Conservation (phyloP, 2,888 invertebrate genomes). For the Minunthozetes semirufus region DNA sequence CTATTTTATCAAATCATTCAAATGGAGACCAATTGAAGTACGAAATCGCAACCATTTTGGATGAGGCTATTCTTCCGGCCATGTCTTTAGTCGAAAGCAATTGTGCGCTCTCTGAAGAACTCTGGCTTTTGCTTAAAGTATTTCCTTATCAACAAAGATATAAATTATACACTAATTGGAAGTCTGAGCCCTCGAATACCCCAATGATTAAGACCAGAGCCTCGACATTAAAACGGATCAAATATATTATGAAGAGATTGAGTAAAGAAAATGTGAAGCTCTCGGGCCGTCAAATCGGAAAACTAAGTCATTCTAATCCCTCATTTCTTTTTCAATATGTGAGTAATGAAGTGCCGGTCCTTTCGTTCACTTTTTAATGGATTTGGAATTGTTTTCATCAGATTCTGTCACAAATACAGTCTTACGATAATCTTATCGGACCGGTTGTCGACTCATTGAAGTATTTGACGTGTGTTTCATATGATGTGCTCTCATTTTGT, state of each 20-base stretch:
- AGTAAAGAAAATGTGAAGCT: conserved; percentile 98
- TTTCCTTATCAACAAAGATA: conserved; percentile 65
- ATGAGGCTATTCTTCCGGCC: conserved; percentile 80
- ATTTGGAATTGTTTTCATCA: conserved; percentile 45
- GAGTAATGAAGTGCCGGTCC: conserved; percentile 47
- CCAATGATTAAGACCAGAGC: conserved; percentile 74
- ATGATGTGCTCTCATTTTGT: conserved; percentile 92
- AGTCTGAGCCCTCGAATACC: conserved; percentile 82
- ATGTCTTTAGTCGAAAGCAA: conserved; percentile 86
- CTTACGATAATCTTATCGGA: conserved; percentile 85
- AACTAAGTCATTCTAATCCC: conserved; percentile 91
- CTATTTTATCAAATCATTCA: conserved; percentile 48
- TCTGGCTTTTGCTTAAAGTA: conserved; percentile 79
- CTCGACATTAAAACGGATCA: conserved; percentile 80
- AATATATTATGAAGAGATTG: conserved; percentile 84
- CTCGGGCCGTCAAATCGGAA: conserved; percentile 89
- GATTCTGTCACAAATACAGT: conserved; percentile 73
- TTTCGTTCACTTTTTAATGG: not conserved
- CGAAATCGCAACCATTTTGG: conserved; percentile 75
- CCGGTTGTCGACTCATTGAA: conserved; percentile 97
- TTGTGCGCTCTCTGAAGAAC: conserved; percentile 90
- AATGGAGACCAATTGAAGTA: conserved; percentile 62
- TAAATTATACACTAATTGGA: conserved; percentile 91
- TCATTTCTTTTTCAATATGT: conserved; percentile 94
- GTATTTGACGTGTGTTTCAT: conserved; percentile 86